Base-by-base conservation (phyloP, 2,888 invertebrate genomes). In the Heliconius cydno region DNA sequence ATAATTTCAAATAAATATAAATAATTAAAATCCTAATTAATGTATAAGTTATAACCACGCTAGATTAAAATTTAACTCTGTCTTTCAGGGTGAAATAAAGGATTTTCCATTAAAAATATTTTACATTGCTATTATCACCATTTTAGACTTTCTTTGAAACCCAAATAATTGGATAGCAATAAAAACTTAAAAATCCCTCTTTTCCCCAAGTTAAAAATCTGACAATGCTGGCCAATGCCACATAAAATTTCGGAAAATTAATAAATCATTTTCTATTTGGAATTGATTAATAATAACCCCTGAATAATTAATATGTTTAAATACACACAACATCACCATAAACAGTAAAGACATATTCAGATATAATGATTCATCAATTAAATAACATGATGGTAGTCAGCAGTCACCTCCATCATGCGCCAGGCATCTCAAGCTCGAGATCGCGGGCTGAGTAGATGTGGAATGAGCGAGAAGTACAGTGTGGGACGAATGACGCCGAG, bases 401-500 rank as follows among this genome's bases (percentile, higher is more conserved):
- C 86, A 87, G 84, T 86, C 85, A 86, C 84, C 82, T 84, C 80
- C 83, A 78, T 66, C 82, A 78, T 74, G 78, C 72, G 76, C 74
- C 67, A 70, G 77, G 81, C 76, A 79, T 81, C 81, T 82, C 79
- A 86, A 78, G 79, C 78, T 79, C 81, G 82, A 82, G 83, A 85
- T 78, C 80, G 82, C 83, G 82, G 80, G 81, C 82, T 75, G 84
- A 85, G 87, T 85, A 87, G 89, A 90, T 90, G 90, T 93, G 88
- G 94, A 95, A 95, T 92, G 94, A 95, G 93, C 94, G 94, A 95
- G 94, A 95, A 94, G 88, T 90, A 92, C 84, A 90, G 94, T 93
- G 94, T 94, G 94, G 94, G 94, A 91, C 88, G 88, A 86, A 84
- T 90, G 92, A 92, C 94, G 93, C 90, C 91, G 92, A 91, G 85